A percentile compares a stretch with the other conserved stretches of the same genome.
These are phyloP conservation scores for Drosophila sulfurigaster DNA, from an alignment of 1,140 invertebrate species.

Conservation along the genomic window DNA sequence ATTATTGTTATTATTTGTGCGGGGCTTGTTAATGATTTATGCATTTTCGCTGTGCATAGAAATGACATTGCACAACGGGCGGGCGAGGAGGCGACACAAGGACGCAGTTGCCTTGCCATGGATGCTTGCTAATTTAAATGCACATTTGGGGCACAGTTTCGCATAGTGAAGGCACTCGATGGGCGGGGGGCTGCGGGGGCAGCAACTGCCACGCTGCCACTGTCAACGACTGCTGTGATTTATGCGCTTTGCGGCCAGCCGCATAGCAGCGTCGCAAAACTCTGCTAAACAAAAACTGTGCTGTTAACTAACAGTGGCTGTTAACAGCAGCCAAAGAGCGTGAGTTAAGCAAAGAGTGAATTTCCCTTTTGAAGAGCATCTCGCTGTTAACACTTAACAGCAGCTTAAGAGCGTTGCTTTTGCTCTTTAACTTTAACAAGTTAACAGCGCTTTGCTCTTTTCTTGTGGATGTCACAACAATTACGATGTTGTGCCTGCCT, in stretches of 20 bases:
- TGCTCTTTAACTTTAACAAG: not conserved
- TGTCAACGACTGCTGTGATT: constrained; percentile 55
- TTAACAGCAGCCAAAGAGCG: constrained; percentile 30
- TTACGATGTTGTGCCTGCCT: not conserved
- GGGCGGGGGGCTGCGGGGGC: not conserved
- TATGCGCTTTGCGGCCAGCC: constrained; percentile 36
- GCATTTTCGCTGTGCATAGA: constrained; percentile 76
- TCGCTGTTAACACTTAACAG: constrained; percentile 30
- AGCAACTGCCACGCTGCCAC: constrained; percentile 37
- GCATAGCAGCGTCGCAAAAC: constrained; percentile 3
- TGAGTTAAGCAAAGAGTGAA: constrained; percentile 42
- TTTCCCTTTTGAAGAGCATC: constrained; percentile 48
- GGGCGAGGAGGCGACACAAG: not conserved
- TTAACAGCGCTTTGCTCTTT: constrained; percentile 26
- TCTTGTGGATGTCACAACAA: constrained; percentile 3
- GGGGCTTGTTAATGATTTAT: constrained; percentile 80
- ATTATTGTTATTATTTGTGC: constrained; percentile 82
- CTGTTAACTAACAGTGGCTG: constrained; percentile 10
- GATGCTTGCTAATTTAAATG: constrained; percentile 74
- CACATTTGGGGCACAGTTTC: constrained; percentile 71
- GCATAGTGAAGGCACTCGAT: not conserved
- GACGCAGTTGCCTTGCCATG: constrained; percentile 7
- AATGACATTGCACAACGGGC: constrained; percentile 60
- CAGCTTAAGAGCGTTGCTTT: constrained; percentile 36
- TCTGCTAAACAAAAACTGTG: constrained; percentile 13